Conservation (phyloP, 1,140 invertebrate species). For the Drosophila azteca region DNA sequence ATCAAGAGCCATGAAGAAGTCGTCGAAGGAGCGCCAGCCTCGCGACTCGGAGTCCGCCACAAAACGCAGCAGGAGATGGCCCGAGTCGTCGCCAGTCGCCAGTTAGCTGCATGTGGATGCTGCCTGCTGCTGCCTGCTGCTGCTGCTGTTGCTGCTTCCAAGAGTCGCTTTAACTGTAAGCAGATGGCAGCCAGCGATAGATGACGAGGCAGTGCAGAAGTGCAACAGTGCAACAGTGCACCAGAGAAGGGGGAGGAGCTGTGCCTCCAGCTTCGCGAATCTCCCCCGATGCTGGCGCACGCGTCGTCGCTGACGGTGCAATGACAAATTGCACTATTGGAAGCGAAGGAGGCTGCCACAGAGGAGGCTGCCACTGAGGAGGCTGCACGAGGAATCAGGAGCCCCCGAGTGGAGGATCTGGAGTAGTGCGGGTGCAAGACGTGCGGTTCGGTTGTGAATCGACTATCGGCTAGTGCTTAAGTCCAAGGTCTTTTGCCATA, state of each 20-base stretch:
- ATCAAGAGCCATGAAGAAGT: conserved; percentile 83
- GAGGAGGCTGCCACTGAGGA: too few relatives aligned
- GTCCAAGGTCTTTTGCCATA: conserved; percentile 79
- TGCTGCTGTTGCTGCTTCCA: conserved; percentile 4
- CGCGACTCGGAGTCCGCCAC: conserved; percentile 10
- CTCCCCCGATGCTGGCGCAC: conserved; percentile 63
- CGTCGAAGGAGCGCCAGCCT: conserved; percentile 69
- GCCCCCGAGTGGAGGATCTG: background rate
- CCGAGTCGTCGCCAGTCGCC: conserved; percentile 13
- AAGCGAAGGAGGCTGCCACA: background rate
- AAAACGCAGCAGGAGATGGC: conserved; percentile 50
- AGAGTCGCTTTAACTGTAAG: conserved; percentile 69
- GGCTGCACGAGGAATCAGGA: background rate
- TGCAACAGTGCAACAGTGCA: background rate
- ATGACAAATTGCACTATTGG: conserved; percentile 69
- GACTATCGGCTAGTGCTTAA: conserved; percentile 48
- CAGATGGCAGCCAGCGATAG: conserved; percentile 74
- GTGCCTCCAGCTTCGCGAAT: conserved; percentile 16
- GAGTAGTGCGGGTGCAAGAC: conserved; percentile 53
- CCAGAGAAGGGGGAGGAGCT: conserved; percentile 7
- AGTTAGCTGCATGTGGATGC: conserved; percentile 20
- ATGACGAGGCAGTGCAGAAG: conserved; percentile 39
- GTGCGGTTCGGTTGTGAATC: conserved; percentile 14
- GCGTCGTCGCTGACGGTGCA: conserved; percentile 71
- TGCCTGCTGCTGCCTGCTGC: too few relatives aligned